Evolutionary conservation across 2,888 invertebrate species (phyloP).

Genomic region (Sinodicranocentrus sp.): DNA sequence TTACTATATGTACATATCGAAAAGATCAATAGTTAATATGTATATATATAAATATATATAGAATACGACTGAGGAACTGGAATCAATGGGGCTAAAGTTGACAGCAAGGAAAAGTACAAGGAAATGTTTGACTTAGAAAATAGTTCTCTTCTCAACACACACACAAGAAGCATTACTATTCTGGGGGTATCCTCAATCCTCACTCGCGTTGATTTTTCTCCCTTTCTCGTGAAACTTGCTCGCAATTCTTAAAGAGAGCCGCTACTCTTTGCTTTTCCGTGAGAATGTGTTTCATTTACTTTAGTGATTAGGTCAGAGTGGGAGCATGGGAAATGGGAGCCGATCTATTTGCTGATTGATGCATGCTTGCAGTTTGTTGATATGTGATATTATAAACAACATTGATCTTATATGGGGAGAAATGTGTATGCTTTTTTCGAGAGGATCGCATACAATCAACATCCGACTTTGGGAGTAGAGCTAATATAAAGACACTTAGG

Average conservation of each 20-base stretch:
- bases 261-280: no score
- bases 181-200: neutral
- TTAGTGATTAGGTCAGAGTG: constrained; percentile 13
- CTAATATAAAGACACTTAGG: no score
- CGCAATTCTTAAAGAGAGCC: neutral
- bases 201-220: neutral
- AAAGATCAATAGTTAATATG: constrained; percentile 51
- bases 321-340: constrained; percentile 31
- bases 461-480: no score
- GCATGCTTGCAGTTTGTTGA: constrained; percentile 20
- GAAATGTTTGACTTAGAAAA: constrained; percentile 42
- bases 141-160: neutral
- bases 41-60: neutral
- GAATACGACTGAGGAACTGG: neutral
- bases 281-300: constrained; percentile 37
- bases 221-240: neutral
- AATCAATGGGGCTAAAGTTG: constrained; percentile 61
- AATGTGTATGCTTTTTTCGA: no score
- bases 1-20: constrained; percentile 16
- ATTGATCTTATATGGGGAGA: neutral
- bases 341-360: constrained; percentile 50
- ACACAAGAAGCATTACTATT: neutral
- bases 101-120: constrained; percentile 30
- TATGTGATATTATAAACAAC: neutral
- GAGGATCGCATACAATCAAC: no score